phyloP scores from a whole-genome alignment of 2,113 vertebrate species.

The Sphaerodactylus townsendi region DNA sequence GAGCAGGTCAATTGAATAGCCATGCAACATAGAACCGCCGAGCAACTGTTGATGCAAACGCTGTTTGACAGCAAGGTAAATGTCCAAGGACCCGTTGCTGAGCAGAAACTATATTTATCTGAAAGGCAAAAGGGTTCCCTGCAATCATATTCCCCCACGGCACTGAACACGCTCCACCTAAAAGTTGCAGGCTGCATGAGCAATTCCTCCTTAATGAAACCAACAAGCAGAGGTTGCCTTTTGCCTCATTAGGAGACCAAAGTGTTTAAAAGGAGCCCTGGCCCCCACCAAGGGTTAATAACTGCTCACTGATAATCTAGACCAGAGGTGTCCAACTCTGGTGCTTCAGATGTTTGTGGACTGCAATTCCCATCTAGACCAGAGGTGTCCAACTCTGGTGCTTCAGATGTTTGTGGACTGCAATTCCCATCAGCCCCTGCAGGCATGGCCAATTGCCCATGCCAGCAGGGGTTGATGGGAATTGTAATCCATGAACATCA shows the following conservation, averaged over 20 bases:
- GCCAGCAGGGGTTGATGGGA: no score
- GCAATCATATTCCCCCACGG: neutral
- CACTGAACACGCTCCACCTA: neutral
- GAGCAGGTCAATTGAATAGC: neutral
- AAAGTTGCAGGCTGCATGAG: neutral
- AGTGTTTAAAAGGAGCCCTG: neutral
- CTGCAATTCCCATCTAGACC: no score
- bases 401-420: no score
- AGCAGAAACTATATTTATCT: neutral
- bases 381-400: no score
- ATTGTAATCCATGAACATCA: no score
- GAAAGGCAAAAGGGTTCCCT: neutral
- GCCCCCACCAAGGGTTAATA: neutral
- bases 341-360: no score
- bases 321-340: no score
- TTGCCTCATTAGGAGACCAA: neutral
- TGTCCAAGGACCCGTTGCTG: neutral
- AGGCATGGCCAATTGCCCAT: no score
- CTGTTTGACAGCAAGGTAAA: neutral
- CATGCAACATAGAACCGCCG: neutral
- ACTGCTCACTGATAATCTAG: conserved; percentile 9
- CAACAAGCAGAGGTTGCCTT: neutral
- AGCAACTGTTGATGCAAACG: neutral
- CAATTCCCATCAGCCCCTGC: no score
- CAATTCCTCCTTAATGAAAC: neutral